Conservation (phyloP, 2,888 invertebrate species). For the Octonoba sinensis region DNA sequence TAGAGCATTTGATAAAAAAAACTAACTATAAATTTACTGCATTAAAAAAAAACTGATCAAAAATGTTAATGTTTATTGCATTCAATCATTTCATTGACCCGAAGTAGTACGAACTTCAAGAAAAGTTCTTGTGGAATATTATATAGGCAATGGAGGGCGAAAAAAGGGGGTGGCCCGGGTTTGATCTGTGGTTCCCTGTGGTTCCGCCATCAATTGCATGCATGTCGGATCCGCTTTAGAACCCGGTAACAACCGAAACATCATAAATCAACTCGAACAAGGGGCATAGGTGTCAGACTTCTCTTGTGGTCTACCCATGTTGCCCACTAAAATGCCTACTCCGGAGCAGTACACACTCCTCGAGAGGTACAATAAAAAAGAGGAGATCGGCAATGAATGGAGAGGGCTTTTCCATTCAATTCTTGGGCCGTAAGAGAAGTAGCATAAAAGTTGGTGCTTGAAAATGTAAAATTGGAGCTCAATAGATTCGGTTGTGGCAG, state of each 20-base stretch:
- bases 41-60: too few species aligned
- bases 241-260: slow-evolving; percentile 46
- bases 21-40: too few species aligned
- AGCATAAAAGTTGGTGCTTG: slow-evolving; percentile 31
- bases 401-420: slow-evolving; percentile 9
- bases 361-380: slow-evolving; percentile 6
- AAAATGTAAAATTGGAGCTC: slow-evolving; percentile 23
- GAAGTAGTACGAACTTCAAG: too few species aligned
- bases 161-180: slow-evolving; percentile 7
- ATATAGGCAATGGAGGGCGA: not conserved
- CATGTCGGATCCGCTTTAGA: slow-evolving; percentile 56
- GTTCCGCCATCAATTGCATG: slow-evolving; percentile 48
- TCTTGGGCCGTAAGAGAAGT: not conserved
- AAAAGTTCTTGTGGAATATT: too few species aligned
- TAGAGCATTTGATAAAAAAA: too few species aligned
- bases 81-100: too few species aligned
- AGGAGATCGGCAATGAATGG: slow-evolving; percentile 9
- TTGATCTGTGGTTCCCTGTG: slow-evolving; percentile 33
- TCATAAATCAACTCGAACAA: slow-evolving; percentile 59
- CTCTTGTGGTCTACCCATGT: slow-evolving; percentile 52
- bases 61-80: too few species aligned
- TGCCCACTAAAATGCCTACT: slow-evolving; percentile 33
- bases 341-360: slow-evolving; percentile 4
- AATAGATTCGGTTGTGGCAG: not conserved
- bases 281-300: slow-evolving; percentile 41